Evolutionary conservation across 2,113 vertebrate species (phyloP).

Genomic region (Todiramphus saurophagus): DNA sequence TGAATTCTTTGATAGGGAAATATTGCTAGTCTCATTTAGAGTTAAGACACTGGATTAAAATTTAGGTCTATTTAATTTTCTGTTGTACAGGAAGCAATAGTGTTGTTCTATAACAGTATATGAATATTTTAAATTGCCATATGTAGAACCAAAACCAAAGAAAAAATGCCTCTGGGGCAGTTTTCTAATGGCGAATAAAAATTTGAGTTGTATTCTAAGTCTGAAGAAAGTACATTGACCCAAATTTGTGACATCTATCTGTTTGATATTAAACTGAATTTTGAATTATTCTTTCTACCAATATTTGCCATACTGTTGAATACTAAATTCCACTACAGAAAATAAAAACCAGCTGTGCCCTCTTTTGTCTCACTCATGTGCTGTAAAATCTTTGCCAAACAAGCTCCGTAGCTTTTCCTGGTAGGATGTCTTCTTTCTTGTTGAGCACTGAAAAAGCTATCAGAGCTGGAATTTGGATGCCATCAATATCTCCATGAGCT

Average conservation of each 20-base stretch:
- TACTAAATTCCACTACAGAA: background rate
- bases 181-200: background rate
- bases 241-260: background rate
- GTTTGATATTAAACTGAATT: background rate
- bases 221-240: background rate
- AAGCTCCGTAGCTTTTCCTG: background rate
- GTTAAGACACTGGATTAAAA: background rate
- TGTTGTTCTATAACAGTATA: background rate
- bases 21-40: background rate
- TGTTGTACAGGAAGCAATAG: background rate
- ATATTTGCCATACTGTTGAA: background rate
- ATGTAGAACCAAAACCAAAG: background rate
- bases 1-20: background rate
- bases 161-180: background rate
- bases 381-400: conserved; percentile 1
- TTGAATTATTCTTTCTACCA: conserved; percentile 1
- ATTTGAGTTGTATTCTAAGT: background rate
- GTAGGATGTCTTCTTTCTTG: background rate
- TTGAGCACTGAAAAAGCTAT: background rate
- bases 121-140: background rate
- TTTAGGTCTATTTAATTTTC: background rate
- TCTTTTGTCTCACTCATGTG: background rate
- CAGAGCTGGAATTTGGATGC: background rate
- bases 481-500: background rate
- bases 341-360: conserved; percentile 7